Evolutionary conservation across 1,140 invertebrate genomes (phyloP).

Genomic region (Aleiodes sp.): DNA sequence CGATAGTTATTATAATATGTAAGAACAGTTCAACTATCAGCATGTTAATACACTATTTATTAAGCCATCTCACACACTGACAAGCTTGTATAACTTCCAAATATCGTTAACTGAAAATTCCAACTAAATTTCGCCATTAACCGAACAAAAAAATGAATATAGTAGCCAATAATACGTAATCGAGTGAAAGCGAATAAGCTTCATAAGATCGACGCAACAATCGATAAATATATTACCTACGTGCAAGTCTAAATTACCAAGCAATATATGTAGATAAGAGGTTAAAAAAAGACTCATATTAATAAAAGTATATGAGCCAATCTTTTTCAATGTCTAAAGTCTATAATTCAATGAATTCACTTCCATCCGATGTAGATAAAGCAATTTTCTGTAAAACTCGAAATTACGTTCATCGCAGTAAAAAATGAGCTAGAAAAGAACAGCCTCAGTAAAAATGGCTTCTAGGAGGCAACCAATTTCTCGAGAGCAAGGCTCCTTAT

Average conservation of each 20-base stretch:
- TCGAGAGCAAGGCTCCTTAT: not conserved
- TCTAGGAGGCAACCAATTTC: slow-evolving; percentile 8
- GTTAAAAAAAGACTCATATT: slow-evolving; percentile 9
- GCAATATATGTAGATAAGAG: not conserved
- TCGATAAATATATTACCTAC: slow-evolving; percentile 96
- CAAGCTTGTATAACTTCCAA: too few species aligned
- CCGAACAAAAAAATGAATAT: slow-evolving; percentile 1
- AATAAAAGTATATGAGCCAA: not conserved
- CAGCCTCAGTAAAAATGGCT: not conserved
- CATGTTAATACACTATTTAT: too few species aligned
- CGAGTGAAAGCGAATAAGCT: slow-evolving; percentile 20
- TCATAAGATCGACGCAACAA: slow-evolving; percentile 72
- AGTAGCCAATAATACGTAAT: slow-evolving; percentile 1
- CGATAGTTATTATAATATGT: slow-evolving; percentile 42
- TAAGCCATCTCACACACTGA: too few species aligned
- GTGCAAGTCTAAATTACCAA: not conserved
- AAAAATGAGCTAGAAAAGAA: not conserved
- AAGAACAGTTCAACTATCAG: too few species aligned
- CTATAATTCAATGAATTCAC: slow-evolving; percentile 11
- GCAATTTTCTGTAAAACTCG: slow-evolving; percentile 22
- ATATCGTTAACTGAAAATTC: too few species aligned
- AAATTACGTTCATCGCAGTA: slow-evolving; percentile 6
- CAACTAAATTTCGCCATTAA: too few species aligned
- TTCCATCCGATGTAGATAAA: slow-evolving; percentile 7
- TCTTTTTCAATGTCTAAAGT: slow-evolving; percentile 15